Conservation (phyloP, 2,113 vertebrate genomes). For the Protobothrops mucrosquamatus region DNA sequence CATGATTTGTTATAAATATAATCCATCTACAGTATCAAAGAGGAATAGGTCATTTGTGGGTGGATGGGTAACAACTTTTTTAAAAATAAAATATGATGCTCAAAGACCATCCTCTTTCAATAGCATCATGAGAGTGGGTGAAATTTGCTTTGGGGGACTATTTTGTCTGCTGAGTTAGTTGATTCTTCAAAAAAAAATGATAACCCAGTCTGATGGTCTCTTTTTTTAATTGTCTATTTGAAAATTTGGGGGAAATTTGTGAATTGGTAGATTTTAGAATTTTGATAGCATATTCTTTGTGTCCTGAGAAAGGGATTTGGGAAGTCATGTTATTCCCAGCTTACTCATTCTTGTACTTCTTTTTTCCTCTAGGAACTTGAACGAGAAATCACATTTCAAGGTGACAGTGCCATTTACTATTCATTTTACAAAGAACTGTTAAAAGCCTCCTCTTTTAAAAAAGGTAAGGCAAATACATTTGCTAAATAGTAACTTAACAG, state of each 20-base stretch:
- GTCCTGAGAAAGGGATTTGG: neutral
- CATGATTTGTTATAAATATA: conserved; percentile 9
- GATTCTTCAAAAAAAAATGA: neutral
- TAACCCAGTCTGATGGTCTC: neutral
- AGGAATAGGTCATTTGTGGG: neutral
- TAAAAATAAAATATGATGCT: neutral
- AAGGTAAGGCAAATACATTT: conserved; percentile 72
- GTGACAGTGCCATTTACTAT: conserved; percentile 91
- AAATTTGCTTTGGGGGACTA: neutral
- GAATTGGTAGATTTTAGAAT: neutral
- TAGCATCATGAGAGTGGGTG: neutral
- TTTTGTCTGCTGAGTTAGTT: neutral
- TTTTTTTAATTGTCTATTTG: neutral
- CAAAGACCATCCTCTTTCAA: neutral
- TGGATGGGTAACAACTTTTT: neutral
- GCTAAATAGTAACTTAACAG: neutral
- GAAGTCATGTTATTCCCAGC: neutral
- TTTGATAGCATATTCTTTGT: neutral
- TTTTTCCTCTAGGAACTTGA: conserved; percentile 83
- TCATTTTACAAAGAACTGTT: conserved; percentile 95
- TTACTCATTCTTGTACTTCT: neutral
- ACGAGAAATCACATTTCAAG: conserved; percentile 93
- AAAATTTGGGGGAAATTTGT: neutral
- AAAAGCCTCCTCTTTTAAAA: conserved; percentile 86
- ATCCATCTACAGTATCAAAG: conserved; percentile 23